Conservation (phyloP, 2,797 vertebrate genomes). For the Bucorvus abyssinicus region DNA sequence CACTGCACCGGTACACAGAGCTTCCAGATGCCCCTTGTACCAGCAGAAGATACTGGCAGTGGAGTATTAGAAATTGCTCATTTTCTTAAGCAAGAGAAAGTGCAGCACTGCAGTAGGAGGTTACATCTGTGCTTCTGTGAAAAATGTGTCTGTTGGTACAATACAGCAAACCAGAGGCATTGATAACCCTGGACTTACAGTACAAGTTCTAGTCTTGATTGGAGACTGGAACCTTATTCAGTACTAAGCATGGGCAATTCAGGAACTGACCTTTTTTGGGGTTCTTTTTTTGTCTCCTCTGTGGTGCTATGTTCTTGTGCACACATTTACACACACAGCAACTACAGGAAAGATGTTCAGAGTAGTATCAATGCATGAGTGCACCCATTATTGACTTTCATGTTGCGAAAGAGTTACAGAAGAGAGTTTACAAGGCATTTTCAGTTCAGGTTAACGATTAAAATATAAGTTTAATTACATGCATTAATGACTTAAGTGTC, state of each 20-base stretch:
- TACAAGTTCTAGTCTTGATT: background rate
- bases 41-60: background rate
- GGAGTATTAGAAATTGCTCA: background rate
- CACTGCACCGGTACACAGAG: background rate
- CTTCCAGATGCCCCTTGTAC: background rate
- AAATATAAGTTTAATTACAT: background rate
- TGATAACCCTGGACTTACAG: background rate
- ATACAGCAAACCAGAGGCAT: background rate
- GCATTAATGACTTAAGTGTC: background rate
- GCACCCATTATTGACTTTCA: background rate
- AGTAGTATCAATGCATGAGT: background rate
- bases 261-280: background rate
- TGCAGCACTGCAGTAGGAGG: background rate
- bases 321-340: background rate
- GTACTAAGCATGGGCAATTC: background rate
- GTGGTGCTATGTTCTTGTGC: background rate
- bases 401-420: background rate
- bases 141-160: background rate
- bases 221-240: background rate
- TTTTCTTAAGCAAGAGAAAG: background rate
- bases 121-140: background rate
- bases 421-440: background rate
- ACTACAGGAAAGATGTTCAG: background rate
- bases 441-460: background rate
- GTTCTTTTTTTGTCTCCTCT: background rate